Conservation (phyloP, 2,888 invertebrate species). For the Pasiphila rectangulata region DNA sequence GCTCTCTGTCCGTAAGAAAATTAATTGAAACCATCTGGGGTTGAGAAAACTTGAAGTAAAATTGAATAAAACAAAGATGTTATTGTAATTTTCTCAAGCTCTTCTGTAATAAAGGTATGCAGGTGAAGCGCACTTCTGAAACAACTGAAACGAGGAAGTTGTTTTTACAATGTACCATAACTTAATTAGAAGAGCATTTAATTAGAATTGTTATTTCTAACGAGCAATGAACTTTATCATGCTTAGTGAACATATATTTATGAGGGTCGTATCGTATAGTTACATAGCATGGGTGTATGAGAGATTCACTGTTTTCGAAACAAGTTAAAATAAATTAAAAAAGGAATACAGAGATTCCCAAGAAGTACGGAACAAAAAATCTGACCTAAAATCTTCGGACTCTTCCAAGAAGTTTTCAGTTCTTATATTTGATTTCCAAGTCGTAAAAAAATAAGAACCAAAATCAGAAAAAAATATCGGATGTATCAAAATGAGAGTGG, state of each 20-base stretch:
- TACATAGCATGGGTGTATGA: not conserved
- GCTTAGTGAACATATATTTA: not conserved
- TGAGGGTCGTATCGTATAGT: not conserved
- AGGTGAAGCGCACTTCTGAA: not conserved
- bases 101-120: not conserved
- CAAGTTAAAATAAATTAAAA: no score
- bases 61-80: no score
- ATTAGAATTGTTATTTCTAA: not conserved
- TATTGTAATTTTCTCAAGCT: not conserved
- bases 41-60: no score
- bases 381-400: no score
- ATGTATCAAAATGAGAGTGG: no score
- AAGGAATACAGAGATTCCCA: no score
- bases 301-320: no score
- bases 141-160: not conserved
- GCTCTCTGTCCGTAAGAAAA: not conserved
- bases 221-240: not conserved
- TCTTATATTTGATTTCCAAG: no score
- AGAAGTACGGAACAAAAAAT: no score
- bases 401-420: no score
- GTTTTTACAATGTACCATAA: constrained; percentile 2
- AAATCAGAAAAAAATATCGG: no score
- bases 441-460: not conserved
- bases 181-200: not conserved
- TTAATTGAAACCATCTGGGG: not conserved